Evolutionary conservation across 2,888 invertebrate species (phyloP), one percentile per base, ranked within the genome.

Genomic region (Stenodema calcarata): DNA sequence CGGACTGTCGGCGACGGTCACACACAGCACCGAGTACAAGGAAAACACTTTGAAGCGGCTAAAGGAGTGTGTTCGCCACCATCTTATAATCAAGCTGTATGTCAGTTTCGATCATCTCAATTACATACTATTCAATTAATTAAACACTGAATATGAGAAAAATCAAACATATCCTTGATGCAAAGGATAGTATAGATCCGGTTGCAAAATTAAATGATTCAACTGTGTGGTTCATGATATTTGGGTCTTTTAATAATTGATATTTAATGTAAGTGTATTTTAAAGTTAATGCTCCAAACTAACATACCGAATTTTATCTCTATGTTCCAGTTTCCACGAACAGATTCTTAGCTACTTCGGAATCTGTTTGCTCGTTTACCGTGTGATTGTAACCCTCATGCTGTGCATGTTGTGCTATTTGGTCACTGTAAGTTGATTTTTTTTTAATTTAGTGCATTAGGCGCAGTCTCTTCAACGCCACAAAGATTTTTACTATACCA

Each of bases 311-410:
- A 7, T 35, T 23, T 23, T 23, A 18, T 4, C 23, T 18, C 12
- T 23, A 11, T 62, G 4, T 73, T 27, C 6, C 75, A 84, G 84
- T 42, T 84, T 73, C n/a, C 75, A 84, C 28, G 14, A 84, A 75
- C 23, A 35, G 28, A 84, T 84, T 11, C 44, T 84, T n/a, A 41
- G 84, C 7, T 84, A 84, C 30, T 84, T 84, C 47, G 84, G 84
- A 27, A 42, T 84, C 6, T 44, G 44, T 7, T 47, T 84, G 47
- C 54, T 84, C 73, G 41, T 84, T 12, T 84, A 54, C 47, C 50
- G 84, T 4, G 73, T 84, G 11, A 42, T 84, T 23, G 30, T 73
- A 6, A 84, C 84, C 0, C 28, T 84, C 44, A 84, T 84, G 84
- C 30, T 84, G 44, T 84, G 84, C 75, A 84, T 84, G 9, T 23